Base-by-base conservation (phyloP, 2,797 vertebrate genomes). In the Smutsia gigantea region DNA sequence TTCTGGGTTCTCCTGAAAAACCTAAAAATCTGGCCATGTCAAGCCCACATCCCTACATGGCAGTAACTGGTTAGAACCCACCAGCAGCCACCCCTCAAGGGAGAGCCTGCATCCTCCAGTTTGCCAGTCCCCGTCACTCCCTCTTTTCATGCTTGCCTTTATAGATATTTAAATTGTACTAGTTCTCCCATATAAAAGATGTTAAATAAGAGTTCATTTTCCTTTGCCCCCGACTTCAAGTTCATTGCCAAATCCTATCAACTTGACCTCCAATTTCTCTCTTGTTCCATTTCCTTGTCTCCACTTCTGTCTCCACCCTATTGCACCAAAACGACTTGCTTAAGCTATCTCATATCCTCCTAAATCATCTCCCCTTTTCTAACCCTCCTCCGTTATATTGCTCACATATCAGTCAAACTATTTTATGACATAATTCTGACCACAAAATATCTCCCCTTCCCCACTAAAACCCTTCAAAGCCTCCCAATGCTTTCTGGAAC, bases 181-280 rank as follows among this genome's bases (percentile, higher is more conserved):
- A 72, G 25, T 96, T 84, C 53, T 77, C 7, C 37, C 68, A 86
- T 66, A 92, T 39, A 63, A 93, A 97, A 97, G 61, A 46, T 49
- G 37, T 90, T 85, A 85, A 90, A 51, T 59, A 94, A 64, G n/a
- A 96, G 87, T 90, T 87, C 42, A 57, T 77, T 93, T 59, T 89
- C 42, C 34, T 85, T 92, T 7, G 63, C 42, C 42, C 84, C 12
- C 37, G 15, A 74, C 55, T 71, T 96, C 29, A 72, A 95, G 55
- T 82, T 68, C 37, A 63, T 55, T 90, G 71, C 53, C 46, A 93
- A 96, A 90, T 75, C 78, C 66, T 75, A 93, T 39, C 57, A 75
- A 31, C 71, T 81, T 63, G 53, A 82, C 55, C 61, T 78, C 86
- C 53, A 92, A 88, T 92, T 69, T 49, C 27, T 64, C 75, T 55